phyloP scores from a whole-genome alignment of 2,797 vertebrate genomes.

The Periparus ater region DNA sequence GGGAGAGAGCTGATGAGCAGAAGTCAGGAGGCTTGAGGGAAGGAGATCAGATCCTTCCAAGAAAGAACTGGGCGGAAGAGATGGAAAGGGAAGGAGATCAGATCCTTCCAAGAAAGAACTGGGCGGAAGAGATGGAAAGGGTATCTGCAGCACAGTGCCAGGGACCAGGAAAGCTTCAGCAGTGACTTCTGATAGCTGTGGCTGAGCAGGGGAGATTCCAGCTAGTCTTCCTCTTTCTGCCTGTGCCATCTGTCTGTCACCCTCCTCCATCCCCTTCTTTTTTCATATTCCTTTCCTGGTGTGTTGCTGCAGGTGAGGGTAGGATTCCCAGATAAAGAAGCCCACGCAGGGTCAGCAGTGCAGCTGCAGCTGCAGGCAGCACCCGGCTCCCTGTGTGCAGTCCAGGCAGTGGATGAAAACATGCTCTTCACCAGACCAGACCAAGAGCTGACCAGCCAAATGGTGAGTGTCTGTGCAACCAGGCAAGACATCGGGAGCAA shows the following conservation, averaged over 20 bases:
- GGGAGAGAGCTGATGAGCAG: not conserved
- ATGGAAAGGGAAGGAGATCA: not conserved
- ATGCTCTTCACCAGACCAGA: slow-evolving; percentile 71
- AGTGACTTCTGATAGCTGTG: not conserved
- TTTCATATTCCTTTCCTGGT: not conserved
- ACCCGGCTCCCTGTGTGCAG: slow-evolving; percentile 82
- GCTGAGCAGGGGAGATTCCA: not conserved
- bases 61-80: not conserved
- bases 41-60: not conserved
- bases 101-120: not conserved
- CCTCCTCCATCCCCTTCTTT: not conserved
- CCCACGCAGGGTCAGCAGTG: slow-evolving; percentile 74
- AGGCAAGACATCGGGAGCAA: fast-evolving
- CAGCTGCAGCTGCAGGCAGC: slow-evolving; percentile 77
- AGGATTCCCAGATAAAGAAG: slow-evolving; percentile 73
- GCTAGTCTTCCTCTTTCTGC: not conserved
- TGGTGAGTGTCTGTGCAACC: slow-evolving; percentile 68
- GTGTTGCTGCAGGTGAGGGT: slow-evolving; percentile 76
- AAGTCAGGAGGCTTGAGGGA: not conserved
- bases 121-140: not conserved
- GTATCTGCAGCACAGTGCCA: not conserved
- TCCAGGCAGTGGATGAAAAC: slow-evolving; percentile 83
- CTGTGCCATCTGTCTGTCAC: not conserved
- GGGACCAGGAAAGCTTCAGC: not conserved
- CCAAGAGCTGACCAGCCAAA: slow-evolving; percentile 71